These are phyloP conservation scores for Idaea aversata DNA, from an alignment of 2,888 invertebrate genomes.

Conservation along the genomic window DNA sequence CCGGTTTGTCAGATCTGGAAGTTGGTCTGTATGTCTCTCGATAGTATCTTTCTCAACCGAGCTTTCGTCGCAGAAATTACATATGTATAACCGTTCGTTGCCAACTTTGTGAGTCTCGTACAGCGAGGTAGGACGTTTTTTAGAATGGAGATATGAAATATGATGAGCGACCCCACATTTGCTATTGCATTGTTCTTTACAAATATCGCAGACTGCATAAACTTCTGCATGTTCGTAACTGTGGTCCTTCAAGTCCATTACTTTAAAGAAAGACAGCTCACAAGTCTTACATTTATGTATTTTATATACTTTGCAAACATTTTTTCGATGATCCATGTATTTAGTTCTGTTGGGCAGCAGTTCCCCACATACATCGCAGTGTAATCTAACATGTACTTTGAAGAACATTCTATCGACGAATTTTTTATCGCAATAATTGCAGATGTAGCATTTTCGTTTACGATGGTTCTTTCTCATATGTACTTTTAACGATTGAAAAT, in stretches of 20 bases:
- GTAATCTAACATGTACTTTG: conserved; percentile 67
- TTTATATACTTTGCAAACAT: conserved; percentile 48
- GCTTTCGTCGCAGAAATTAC: conserved; percentile 62
- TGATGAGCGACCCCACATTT: conserved; percentile 62
- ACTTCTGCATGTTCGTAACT: conserved; percentile 51
- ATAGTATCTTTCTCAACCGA: conserved; percentile 50
- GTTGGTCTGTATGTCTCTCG: conserved; percentile 45
- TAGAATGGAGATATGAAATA: conserved; percentile 54
- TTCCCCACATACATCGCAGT: conserved; percentile 57
- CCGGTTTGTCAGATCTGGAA: conserved; percentile 57
- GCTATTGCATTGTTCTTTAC: conserved; percentile 57
- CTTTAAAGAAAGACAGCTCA: conserved; percentile 43
- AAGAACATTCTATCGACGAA: conserved; percentile 66
- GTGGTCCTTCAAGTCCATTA: conserved; percentile 68
- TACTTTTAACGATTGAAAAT: conserved; percentile 46
- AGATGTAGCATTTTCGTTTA: conserved; percentile 69
- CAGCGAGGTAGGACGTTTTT: conserved; percentile 41
- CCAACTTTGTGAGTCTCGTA: conserved; percentile 48
- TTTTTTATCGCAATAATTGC: conserved; percentile 62
- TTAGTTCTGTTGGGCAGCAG: conserved; percentile 44
- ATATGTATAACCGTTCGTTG: conserved; percentile 49
- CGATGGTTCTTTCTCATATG: conserved; percentile 60
- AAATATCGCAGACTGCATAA: conserved; percentile 58
- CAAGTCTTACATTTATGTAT: conserved; percentile 57
- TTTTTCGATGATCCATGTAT: conserved; percentile 49